Evolutionary conservation across 2,797 vertebrate species (phyloP).

Genomic region (Pterois miles): DNA sequence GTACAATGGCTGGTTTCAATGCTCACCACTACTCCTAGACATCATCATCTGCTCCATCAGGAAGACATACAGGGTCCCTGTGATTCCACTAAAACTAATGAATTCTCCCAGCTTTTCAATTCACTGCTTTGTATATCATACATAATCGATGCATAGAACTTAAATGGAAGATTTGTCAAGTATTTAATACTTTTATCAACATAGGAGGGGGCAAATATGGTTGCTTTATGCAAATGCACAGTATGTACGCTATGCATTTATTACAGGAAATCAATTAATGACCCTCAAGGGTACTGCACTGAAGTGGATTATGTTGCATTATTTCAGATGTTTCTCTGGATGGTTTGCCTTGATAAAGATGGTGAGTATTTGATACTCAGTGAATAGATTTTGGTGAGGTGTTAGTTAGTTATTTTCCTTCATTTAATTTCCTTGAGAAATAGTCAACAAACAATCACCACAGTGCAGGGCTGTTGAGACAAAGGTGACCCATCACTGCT

Average conservation of each 20-base stretch:
- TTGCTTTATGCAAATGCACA: too few relatives aligned
- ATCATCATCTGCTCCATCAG: conserved; percentile 23
- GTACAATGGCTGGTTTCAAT: conserved; percentile 47
- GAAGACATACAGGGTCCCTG: conserved; percentile 3
- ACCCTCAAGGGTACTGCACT: too few relatives aligned
- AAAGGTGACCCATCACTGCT: conserved; percentile 17
- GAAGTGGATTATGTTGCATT: not conserved
- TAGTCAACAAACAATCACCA: not conserved
- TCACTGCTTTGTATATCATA: not conserved
- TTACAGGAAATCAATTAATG: too few relatives aligned
- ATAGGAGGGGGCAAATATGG: too few relatives aligned
- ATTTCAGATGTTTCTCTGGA: not conserved
- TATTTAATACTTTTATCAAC: too few relatives aligned
- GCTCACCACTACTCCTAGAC: conserved; percentile 5
- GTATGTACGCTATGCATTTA: too few relatives aligned
- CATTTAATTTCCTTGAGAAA: not conserved
- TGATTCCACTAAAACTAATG: not conserved
- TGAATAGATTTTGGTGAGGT: not conserved
- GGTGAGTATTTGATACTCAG: not conserved
- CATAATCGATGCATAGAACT: not conserved
- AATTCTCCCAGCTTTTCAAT: not conserved
- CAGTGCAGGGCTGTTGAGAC: not conserved
- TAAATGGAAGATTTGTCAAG: too few relatives aligned
- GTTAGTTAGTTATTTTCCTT: not conserved
- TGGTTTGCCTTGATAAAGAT: not conserved